Evolutionary conservation across 2,888 invertebrate species (phyloP).

Genomic region (Parascotia fuliginaria): DNA sequence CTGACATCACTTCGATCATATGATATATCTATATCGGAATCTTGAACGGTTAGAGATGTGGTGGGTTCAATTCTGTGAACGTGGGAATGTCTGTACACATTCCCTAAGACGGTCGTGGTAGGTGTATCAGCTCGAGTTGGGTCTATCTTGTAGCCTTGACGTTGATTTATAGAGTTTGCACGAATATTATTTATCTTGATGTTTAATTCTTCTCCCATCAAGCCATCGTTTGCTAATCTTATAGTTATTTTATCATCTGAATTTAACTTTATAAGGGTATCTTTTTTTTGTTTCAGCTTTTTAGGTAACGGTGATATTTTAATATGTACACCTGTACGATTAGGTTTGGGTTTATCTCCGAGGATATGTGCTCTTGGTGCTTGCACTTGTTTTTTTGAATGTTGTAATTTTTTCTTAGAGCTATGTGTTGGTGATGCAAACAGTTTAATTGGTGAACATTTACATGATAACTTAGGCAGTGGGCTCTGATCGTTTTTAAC

Average conservation of each 20-base stretch:
- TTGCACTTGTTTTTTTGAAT: too few relatives aligned
- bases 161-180: constrained; percentile 61
- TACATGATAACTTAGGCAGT: too few relatives aligned
- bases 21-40: constrained; percentile 33
- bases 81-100: constrained; percentile 56
- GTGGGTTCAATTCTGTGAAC: constrained; percentile 50
- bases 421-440: too few relatives aligned
- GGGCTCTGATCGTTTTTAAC: too few relatives aligned
- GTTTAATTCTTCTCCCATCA: constrained; percentile 53
- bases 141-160: constrained; percentile 52
- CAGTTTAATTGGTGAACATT: too few relatives aligned
- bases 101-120: constrained; percentile 45
- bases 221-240: constrained; percentile 24
- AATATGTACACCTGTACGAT: constrained; percentile 24
- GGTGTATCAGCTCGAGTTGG: not conserved
- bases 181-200: constrained; percentile 66
- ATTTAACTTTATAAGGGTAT: constrained; percentile 42
- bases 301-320: constrained; percentile 37
- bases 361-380: too few relatives aligned
- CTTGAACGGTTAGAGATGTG: too few relatives aligned
- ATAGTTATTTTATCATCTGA: constrained; percentile 58
- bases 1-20: constrained; percentile 52
- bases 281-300: not conserved
- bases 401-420: too few relatives aligned
- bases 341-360: not conserved